Evolutionary conservation across 2,797 vertebrate genomes (phyloP).

Genomic region (Characodon lateralis): DNA sequence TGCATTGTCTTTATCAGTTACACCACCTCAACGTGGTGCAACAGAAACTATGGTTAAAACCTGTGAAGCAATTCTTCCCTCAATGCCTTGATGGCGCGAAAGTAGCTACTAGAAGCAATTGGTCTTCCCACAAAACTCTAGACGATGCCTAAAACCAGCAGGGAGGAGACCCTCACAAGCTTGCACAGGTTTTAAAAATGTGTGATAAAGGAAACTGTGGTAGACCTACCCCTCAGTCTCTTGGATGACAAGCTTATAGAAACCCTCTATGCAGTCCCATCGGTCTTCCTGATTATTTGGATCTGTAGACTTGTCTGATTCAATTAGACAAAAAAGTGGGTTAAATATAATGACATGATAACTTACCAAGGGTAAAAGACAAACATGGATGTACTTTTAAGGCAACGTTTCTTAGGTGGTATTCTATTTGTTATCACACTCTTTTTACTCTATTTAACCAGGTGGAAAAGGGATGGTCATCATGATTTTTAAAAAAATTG

Average conservation of each 20-base stretch:
- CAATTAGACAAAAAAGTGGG: constrained; percentile 4
- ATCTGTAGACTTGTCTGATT: constrained; percentile 87
- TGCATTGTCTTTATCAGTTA: background rate
- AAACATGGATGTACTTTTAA: background rate
- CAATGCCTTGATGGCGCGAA: background rate
- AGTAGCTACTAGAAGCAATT: constrained; percentile 3
- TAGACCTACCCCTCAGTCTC: constrained; percentile 80
- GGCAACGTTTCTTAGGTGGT: background rate
- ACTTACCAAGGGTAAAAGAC: constrained; percentile 13
- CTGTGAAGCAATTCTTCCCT: constrained; percentile 51
- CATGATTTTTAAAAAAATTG: too few relatives aligned
- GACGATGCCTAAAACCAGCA: background rate
- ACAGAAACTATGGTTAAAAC: constrained; percentile 31
- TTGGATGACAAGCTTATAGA: constrained; percentile 85
- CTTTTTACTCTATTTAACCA: background rate
- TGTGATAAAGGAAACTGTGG: background rate
- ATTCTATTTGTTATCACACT: background rate
- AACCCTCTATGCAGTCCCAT: constrained; percentile 88
- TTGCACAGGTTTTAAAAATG: background rate
- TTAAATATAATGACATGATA: background rate
- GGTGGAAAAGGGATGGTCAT: background rate
- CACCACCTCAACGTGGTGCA: background rate
- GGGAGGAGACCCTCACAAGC: background rate
- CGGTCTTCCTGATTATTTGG: constrained; percentile 80
- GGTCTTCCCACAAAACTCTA: background rate